Percentiles rank a stretch among this genome's conserved stretches.
Conservation (phyloP, 2,797 vertebrate genomes). For the Agapornis canus region DNA sequence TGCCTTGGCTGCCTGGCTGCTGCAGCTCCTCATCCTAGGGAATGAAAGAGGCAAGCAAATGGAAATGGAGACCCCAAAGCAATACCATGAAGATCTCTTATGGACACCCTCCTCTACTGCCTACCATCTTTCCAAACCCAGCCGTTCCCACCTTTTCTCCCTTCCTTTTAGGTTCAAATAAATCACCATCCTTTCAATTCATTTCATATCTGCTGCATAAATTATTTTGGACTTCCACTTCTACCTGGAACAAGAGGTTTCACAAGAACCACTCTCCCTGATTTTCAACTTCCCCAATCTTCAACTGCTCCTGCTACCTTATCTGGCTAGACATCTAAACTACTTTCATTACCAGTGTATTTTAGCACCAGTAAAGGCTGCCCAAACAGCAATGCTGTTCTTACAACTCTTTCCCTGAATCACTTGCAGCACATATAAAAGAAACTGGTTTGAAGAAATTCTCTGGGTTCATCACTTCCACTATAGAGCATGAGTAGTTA, state of each 20-base stretch:
- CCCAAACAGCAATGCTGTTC: neutral
- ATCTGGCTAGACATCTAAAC: conserved; percentile 19
- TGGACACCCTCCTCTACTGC: neutral
- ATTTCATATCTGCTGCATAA: neutral
- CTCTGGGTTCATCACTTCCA: neutral
- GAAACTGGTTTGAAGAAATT: neutral
- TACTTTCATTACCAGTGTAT: neutral
- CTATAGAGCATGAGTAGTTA: neutral
- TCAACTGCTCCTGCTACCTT: neutral
- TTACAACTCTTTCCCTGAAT: neutral
- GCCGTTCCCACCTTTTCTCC: neutral
- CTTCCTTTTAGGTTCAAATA: neutral
- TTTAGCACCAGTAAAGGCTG: neutral
- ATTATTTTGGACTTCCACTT: neutral
- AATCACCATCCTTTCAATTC: neutral
- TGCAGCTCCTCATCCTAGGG: neutral
- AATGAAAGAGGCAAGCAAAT: neutral
- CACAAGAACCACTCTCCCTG: neutral
- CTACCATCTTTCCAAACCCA: neutral
- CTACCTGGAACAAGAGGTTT: neutral
- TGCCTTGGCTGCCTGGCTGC: neutral
- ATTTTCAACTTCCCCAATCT: neutral
- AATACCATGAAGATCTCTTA: neutral
- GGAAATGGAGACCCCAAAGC: neutral
- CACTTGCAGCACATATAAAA: neutral